phyloP scores from a whole-genome alignment of 2,113 vertebrate species.

The Eulemur macaco region DNA sequence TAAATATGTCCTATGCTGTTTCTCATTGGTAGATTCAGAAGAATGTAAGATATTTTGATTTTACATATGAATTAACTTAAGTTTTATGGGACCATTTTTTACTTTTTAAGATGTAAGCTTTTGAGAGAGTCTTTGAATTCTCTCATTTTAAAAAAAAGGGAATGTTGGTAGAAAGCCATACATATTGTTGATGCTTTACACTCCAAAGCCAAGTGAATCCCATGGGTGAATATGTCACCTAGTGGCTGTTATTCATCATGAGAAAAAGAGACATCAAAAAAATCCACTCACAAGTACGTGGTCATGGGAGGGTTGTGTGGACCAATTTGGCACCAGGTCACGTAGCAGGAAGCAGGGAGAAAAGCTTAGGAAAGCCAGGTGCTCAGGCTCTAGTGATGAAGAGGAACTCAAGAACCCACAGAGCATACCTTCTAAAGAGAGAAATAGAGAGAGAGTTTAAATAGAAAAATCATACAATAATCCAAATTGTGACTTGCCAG shows the following conservation, averaged over 20 bases:
- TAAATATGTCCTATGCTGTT: not conserved
- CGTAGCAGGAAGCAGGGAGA: not conserved
- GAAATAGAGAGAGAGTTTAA: not conserved
- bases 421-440: not conserved
- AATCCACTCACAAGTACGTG: too few species aligned
- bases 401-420: not conserved
- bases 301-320: accelerated
- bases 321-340: not conserved
- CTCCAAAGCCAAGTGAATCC: not conserved
- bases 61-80: not conserved
- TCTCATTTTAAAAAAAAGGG: not conserved
- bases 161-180: not conserved
- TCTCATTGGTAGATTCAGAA: slow-evolving; percentile 19
- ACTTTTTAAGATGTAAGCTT: not conserved
- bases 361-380: not conserved
- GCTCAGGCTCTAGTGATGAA: not conserved
- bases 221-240: not conserved
- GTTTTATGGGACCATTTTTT: not conserved
- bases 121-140: slow-evolving; percentile 15
- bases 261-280: not conserved
- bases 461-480: not conserved
- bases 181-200: not conserved
- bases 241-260: not conserved
- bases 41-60: not conserved
- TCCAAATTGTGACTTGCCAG: not conserved